Percentiles rank a stretch among this genome's conserved stretches.
phyloP scores from a whole-genome alignment of 2,113 vertebrate genomes.

The Eubucco bourcierii region DNA sequence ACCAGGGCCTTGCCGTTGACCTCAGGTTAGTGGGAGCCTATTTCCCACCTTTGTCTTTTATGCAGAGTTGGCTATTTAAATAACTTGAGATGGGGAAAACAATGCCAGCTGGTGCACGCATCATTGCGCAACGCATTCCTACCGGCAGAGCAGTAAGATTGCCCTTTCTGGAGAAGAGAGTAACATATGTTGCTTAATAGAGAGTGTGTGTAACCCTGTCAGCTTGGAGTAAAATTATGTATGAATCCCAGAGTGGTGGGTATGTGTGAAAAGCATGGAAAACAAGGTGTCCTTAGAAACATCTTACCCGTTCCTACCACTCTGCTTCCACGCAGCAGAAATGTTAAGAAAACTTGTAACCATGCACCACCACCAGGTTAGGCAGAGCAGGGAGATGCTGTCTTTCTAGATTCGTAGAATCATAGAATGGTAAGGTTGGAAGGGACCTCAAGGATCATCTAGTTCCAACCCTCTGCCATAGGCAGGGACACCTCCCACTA shows the following conservation, averaged over 20 bases:
- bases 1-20: not conserved
- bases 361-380: not conserved
- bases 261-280: not conserved
- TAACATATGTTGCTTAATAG: constrained; percentile 47
- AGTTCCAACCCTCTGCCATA: too few species aligned
- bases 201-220: not conserved
- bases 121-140: not conserved
- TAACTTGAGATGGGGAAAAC: constrained; percentile 18
- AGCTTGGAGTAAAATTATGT: not conserved
- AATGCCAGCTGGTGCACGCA: constrained; percentile 39
- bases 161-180: constrained; percentile 15
- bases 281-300: not conserved
- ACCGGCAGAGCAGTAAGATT: not conserved
- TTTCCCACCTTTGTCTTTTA: constrained; percentile 21
- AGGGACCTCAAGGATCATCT: too few species aligned
- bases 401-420: not conserved
- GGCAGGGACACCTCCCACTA: too few species aligned
- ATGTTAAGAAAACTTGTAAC: not conserved
- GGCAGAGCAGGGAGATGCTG: not conserved
- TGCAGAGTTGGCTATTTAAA: not conserved
- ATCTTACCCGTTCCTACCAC: fast-evolving
- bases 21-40: not conserved
- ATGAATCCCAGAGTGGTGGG: fast-evolving
- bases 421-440: too few species aligned
- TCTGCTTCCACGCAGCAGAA: not conserved